Evolutionary conservation across 1,140 invertebrate species (phyloP).

Genomic region (Wasmannia auropunctata): DNA sequence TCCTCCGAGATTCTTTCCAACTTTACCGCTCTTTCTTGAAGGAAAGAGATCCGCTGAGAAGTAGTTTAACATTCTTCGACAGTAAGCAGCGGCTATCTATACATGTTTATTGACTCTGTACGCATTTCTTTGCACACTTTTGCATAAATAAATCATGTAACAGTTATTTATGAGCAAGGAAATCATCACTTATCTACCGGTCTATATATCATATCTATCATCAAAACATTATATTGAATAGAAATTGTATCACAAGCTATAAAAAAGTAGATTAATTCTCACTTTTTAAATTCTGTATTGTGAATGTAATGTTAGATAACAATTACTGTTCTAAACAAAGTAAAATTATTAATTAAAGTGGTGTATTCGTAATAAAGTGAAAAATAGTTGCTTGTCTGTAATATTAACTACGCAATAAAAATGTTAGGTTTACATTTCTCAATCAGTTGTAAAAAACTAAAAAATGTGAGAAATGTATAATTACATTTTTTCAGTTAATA

Average conservation of each 20-base stretch:
- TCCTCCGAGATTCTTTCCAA: constrained; percentile 54
- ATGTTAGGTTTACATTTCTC: not conserved
- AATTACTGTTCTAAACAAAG: not conserved
- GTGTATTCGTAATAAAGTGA: not conserved
- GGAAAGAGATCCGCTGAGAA: not conserved
- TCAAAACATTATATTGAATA: not conserved
- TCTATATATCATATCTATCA: not conserved
- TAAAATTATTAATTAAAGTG: not conserved
- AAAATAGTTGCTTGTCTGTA: not conserved
- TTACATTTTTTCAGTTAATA: not conserved
- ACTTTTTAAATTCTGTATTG: not conserved
- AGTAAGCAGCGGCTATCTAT: constrained; percentile 4
- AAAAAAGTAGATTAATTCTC: not conserved
- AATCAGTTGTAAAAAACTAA: not conserved
- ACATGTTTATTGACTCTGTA: constrained; percentile 11
- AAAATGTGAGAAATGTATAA: not conserved
- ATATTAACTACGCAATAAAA: not conserved
- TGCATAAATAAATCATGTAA: constrained; percentile 20
- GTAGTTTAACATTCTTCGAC: constrained; percentile 43
- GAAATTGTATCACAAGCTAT: not conserved
- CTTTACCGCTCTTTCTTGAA: not conserved
- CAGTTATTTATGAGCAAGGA: not conserved
- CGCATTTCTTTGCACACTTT: not conserved
- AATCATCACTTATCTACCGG: not conserved
- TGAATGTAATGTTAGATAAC: not conserved